These are phyloP conservation scores for Anthonomus grandis DNA, from an alignment of 1,140 invertebrate species.

Conservation along the genomic window DNA sequence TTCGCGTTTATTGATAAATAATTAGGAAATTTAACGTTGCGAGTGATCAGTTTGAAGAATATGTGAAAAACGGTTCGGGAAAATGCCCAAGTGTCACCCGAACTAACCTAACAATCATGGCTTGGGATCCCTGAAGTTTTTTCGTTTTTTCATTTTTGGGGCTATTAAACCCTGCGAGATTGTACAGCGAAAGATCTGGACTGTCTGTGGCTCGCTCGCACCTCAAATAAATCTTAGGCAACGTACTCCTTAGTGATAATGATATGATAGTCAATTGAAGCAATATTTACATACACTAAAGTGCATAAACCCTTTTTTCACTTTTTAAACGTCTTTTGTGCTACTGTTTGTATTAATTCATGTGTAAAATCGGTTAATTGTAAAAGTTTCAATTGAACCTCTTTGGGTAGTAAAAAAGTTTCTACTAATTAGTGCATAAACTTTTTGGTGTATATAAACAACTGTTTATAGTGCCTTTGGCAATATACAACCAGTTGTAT, in stretches of 20 bases:
- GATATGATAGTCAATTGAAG: not conserved
- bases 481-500: not conserved
- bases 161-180: too few species aligned
- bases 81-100: conserved; percentile 18
- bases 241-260: not conserved
- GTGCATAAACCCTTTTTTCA: conserved; percentile 1
- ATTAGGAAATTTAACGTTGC: not conserved
- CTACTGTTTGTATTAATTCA: not conserved
- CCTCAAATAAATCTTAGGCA: not conserved
- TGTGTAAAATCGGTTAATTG: not conserved
- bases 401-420: not conserved
- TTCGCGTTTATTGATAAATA: not conserved
- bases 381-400: not conserved
- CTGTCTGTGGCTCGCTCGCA: not conserved
- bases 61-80: not conserved
- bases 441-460: not conserved
- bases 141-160: not conserved
- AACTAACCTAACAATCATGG: conserved; percentile 26
- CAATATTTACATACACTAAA: not conserved
- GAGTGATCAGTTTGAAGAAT: not conserved
- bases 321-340: not conserved
- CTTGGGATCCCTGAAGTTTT: conserved; percentile 23
- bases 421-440: not conserved
- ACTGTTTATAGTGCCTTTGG: conserved; percentile 3
- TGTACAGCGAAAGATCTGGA: too few species aligned